These are phyloP conservation scores for Lineus longissimus DNA, from an alignment of 1,140 invertebrate species.

Conservation along the genomic window DNA sequence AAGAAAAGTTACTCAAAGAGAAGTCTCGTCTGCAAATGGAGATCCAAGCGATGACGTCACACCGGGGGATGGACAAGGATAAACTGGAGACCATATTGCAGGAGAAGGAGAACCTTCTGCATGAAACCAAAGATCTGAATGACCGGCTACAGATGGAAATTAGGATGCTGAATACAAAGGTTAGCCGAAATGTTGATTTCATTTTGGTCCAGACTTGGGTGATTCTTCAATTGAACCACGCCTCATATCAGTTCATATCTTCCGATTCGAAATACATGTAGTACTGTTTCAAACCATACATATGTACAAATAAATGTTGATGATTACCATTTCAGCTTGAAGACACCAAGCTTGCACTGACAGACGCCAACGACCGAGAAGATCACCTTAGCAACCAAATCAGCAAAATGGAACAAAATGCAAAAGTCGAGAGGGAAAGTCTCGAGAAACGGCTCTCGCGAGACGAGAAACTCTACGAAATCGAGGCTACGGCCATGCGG, in stretches of 20 bases:
- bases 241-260: too few species aligned
- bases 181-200: background rate
- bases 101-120: background rate
- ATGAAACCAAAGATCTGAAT: conserved; percentile 1
- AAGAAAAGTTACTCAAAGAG: conserved; percentile 18
- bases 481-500: background rate
- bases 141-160: background rate
- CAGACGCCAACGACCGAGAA: background rate
- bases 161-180: background rate
- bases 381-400: background rate
- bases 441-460: background rate
- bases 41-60: background rate
- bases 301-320: too few species aligned
- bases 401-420: background rate
- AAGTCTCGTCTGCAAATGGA: conserved; percentile 11
- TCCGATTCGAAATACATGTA: too few species aligned
- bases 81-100: background rate
- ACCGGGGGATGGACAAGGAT: background rate
- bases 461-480: background rate
- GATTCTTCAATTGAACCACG: too few species aligned
- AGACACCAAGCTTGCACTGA: background rate
- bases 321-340: background rate
- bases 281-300: too few species aligned
- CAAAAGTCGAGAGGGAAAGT: background rate
- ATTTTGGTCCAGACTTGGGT: too few species aligned